A percentile compares a stretch with the other conserved stretches of the same genome.
phyloP scores from a whole-genome alignment of 2,113 vertebrate genomes.

The Silurus glanis region DNA sequence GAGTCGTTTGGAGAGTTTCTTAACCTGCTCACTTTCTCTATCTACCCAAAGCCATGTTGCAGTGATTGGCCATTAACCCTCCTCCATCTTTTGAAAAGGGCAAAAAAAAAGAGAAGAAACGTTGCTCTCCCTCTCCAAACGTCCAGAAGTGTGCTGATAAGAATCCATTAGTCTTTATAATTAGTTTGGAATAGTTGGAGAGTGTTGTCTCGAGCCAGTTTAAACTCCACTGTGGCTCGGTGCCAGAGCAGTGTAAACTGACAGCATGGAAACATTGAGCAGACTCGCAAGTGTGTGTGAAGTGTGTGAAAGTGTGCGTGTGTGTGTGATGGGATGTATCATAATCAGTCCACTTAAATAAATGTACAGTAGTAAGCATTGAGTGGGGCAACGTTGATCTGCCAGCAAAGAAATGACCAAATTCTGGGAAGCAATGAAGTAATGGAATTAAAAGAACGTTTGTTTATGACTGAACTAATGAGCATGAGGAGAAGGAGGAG shows the following conservation, averaged over 20 bases:
- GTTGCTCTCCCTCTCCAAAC: constrained; percentile 3
- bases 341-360: constrained; percentile 24
- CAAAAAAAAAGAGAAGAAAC: background rate
- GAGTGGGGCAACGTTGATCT: background rate
- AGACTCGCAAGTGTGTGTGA: constrained; percentile 46
- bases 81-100: background rate
- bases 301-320: constrained; percentile 24
- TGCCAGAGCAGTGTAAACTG: constrained; percentile 65
- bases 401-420: no score
- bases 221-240: constrained; percentile 51
- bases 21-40: constrained; percentile 8
- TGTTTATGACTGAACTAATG: constrained; percentile 20
- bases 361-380: background rate
- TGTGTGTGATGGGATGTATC: constrained; percentile 20
- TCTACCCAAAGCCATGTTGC: background rate
- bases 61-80: constrained; percentile 15
- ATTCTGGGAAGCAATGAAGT: background rate
- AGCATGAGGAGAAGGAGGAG: constrained; percentile 29
- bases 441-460: background rate
- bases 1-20: background rate
- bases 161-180: constrained; percentile 74
- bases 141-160: constrained; percentile 55
- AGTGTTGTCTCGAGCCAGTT: constrained; percentile 34
- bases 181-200: constrained; percentile 62
- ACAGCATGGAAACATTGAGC: constrained; percentile 63